A percentile compares a stretch with the other conserved stretches of the same genome.
Conservation (phyloP, 2,888 invertebrate genomes). For the Leucoptera coffeella region DNA sequence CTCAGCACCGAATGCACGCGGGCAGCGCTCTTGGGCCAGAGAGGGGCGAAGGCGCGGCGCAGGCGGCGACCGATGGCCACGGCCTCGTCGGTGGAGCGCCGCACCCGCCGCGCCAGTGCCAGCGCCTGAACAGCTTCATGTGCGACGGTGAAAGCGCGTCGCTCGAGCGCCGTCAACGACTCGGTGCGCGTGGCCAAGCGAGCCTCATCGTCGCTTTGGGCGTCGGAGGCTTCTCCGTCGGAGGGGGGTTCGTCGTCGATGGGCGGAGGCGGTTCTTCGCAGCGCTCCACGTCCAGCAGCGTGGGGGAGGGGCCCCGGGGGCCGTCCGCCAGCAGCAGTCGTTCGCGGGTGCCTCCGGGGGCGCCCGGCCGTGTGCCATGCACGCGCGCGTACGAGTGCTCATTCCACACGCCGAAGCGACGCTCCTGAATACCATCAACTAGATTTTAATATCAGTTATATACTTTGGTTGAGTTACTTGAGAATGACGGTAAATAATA, state of each 20-base stretch:
- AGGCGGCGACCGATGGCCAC: slow-evolving; percentile 5
- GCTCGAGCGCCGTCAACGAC: slow-evolving; percentile 4
- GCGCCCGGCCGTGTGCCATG: slow-evolving; percentile 10
- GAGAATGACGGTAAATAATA: neutral
- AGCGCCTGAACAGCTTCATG: slow-evolving; percentile 4
- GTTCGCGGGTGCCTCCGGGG: slow-evolving; percentile 8
- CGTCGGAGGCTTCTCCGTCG: slow-evolving; percentile 7
- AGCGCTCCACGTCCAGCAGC: slow-evolving; percentile 7
- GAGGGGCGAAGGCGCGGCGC: slow-evolving; percentile 12
- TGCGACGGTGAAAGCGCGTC: slow-evolving; percentile 1
- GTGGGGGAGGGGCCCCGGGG: slow-evolving; percentile 11
- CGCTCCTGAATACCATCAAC: slow-evolving; percentile 8
- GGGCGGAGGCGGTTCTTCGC: slow-evolving; percentile 6
- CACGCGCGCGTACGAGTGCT: slow-evolving; percentile 32
- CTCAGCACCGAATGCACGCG: slow-evolving; percentile 1
- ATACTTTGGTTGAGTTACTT: neutral
- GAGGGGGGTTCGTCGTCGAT: slow-evolving; percentile 6
- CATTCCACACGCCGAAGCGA: slow-evolving; percentile 22
- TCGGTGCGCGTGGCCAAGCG: neutral
- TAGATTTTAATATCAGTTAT: neutral
- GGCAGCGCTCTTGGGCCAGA: slow-evolving; percentile 14
- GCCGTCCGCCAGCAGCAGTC: slow-evolving; percentile 9
- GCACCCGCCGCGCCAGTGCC: slow-evolving; percentile 10
- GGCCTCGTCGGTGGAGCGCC: slow-evolving; percentile 7
- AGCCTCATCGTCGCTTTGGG: slow-evolving; percentile 7